A percentile compares a stretch with the other conserved stretches of the same genome.
Conservation (phyloP, 2,888 invertebrate species). For the Leptinotarsa peninsularis region DNA sequence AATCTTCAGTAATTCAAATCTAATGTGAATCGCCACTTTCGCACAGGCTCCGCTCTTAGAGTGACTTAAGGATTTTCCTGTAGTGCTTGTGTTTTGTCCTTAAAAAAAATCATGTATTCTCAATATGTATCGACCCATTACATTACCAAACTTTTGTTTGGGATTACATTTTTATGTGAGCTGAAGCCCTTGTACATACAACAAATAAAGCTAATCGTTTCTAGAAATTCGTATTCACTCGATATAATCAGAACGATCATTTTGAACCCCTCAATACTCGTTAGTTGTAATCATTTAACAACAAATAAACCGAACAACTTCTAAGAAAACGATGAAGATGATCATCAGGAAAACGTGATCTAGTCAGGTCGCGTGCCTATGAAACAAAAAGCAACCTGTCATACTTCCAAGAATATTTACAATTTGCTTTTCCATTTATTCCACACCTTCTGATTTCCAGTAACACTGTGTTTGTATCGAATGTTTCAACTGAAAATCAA, state of each 20-base stretch:
- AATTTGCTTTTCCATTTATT: neutral
- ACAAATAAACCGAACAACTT: neutral
- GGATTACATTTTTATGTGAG: too few relatives aligned
- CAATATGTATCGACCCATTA: too few relatives aligned
- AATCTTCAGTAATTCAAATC: too few relatives aligned
- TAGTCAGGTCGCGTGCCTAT: neutral
- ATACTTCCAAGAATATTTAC: constrained; percentile 11
- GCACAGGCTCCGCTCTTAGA: too few relatives aligned
- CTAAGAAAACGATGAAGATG: neutral
- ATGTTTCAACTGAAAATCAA: neutral
- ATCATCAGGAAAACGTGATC: neutral
- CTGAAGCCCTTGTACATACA: too few relatives aligned
- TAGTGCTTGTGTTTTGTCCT: too few relatives aligned
- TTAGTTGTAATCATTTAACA: neutral
- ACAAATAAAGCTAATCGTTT: neutral
- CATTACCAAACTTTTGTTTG: too few relatives aligned
- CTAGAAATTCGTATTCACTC: neutral
- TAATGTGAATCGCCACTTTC: too few relatives aligned
- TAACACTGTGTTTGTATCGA: constrained; percentile 1
- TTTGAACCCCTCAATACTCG: neutral
- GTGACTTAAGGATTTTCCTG: too few relatives aligned
- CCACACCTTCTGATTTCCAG: neutral
- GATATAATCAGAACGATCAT: neutral
- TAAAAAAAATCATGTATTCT: too few relatives aligned
- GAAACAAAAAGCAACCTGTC: neutral